Base-by-base conservation (phyloP, 2,797 vertebrate genomes). In the Dryobates pubescens region DNA sequence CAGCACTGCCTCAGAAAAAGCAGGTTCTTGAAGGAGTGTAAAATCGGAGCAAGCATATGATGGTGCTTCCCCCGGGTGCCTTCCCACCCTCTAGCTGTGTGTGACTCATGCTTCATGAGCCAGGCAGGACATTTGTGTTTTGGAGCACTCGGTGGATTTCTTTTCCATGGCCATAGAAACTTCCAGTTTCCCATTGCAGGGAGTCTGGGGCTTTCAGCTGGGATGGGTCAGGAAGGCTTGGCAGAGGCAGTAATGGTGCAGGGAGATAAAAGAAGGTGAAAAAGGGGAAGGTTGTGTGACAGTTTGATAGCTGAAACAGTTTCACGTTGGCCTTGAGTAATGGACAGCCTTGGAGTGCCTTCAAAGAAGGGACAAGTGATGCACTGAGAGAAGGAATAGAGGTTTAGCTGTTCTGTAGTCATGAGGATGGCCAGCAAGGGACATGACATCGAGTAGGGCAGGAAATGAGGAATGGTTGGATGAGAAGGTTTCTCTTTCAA, bases 121-220 rank as follows among this genome's bases (percentile, higher is more conserved):
- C 72, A 69, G 43, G 32, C 61, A 26, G 20, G 57, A 68, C 62
- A 41, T 47, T 41, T 36, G 7, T 68, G 9, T 82, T 84, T 81
- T 8, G 1, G 45, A 69, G 57, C 43, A 11, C 72, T 89, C 57
- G 2, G 51, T 45, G 51, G 41, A 41, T 86, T 80, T 78, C 7
- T 85, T 54, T 45, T 61, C n/a, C 41, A 18, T 27, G 13, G 3
- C 14, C 3, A 0, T 59, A 0, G 3, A 17, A 7, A 9, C 43
- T 72, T 78, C 14, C n/a, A 38, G n/a, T 12, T 77, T 68, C 65
- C 72, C 51, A 4, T 6, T 57, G 57, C 63, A n/a, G 65, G 34
- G 49, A 45, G 34, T 69, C 70, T 57, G 54, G 16, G 54, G 7
- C 18, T 41, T 79, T 54, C 34, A 26, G 20, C 14, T 1, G 2